These are phyloP conservation scores for Tragelaphus buxtoni DNA, from an alignment of 2,113 vertebrate genomes.

Conservation along the genomic window DNA sequence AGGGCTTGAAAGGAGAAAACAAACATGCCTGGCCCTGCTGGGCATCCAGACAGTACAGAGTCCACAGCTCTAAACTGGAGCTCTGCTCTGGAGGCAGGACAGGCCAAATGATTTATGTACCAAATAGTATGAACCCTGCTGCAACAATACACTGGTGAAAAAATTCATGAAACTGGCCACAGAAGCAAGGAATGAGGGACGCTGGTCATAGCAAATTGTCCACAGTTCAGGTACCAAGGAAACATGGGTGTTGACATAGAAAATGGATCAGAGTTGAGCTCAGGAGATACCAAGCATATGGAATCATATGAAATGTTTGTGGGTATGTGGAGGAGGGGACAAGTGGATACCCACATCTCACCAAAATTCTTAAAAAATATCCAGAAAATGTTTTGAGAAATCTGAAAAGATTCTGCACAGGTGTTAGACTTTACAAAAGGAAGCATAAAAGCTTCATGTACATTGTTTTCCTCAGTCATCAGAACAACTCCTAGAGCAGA, in stretches of 20 bases:
- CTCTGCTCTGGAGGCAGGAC: background rate
- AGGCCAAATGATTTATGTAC: background rate
- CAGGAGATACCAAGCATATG: background rate
- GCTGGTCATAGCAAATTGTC: background rate
- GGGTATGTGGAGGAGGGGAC: accelerated
- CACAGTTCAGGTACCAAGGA: background rate
- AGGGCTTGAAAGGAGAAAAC: background rate
- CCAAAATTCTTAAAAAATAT: background rate
- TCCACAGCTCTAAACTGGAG: background rate
- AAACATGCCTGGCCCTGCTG: background rate
- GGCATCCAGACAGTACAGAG: background rate
- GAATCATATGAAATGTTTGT: background rate
- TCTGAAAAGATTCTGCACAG: background rate
- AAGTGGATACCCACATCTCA: background rate
- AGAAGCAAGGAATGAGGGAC: background rate
- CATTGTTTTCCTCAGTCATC: accelerated
- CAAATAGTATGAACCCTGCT: background rate
- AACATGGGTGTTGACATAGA: background rate
- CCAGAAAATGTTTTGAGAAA: background rate
- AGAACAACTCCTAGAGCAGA: background rate
- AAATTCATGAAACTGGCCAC: background rate
- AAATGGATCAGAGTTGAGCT: background rate
- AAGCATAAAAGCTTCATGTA: background rate
- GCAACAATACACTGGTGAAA: background rate
- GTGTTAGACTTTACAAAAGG: background rate